Evolutionary conservation across 2,113 vertebrate species (phyloP).

Genomic region (Felis chaus): DNA sequence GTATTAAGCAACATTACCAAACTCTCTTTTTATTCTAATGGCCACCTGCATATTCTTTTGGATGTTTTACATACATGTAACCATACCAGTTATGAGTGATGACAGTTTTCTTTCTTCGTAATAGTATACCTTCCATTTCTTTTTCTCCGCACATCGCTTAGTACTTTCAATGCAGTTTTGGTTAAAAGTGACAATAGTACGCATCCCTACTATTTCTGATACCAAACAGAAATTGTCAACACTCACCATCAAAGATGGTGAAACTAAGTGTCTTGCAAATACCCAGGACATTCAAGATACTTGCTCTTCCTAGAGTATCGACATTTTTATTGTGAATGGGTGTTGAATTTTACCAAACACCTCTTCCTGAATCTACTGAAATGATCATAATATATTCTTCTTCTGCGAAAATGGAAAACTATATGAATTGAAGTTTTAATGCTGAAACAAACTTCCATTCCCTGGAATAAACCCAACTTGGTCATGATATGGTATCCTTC

Average conservation of each 20-base stretch:
- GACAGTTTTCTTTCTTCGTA: not conserved
- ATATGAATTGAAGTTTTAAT: not conserved
- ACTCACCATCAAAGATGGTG: not conserved
- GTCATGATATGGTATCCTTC: not conserved
- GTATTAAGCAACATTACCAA: not conserved
- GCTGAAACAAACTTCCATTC: not conserved
- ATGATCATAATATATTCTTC: not conserved
- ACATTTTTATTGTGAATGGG: not conserved
- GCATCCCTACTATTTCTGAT: not conserved
- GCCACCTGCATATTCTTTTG: not conserved
- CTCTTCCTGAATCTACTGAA: not conserved
- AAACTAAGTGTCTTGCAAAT: not conserved
- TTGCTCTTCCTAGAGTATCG: not conserved
- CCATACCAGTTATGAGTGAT: not conserved
- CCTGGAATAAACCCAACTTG: not conserved
- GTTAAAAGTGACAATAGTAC: not conserved
- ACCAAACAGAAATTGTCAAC: not conserved
- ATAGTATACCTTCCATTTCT: not conserved
- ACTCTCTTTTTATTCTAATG: not conserved
- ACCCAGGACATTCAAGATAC: not conserved
- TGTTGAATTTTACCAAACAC: not conserved
- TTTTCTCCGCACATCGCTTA: not conserved
- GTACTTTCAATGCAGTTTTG: not conserved
- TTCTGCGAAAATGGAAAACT: not conserved
- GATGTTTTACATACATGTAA: not conserved